phyloP scores from a whole-genome alignment of 2,797 vertebrate genomes.

The Pyrrhura leucotis region DNA sequence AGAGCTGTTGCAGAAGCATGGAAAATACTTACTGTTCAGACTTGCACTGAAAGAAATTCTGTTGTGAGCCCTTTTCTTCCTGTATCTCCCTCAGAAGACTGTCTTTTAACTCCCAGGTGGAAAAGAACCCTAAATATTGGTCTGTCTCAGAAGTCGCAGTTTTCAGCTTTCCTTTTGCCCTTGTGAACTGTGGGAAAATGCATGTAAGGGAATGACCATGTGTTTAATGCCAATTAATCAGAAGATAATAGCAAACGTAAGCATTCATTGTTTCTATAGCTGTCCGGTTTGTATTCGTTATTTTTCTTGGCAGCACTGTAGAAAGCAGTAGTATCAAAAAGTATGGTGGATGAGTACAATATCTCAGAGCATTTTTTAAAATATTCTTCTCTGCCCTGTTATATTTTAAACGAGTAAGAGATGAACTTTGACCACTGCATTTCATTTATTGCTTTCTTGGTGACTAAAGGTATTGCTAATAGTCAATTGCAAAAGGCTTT shows the following conservation, averaged over 20 bases:
- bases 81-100: background rate
- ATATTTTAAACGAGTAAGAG: slow-evolving; percentile 24
- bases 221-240: background rate
- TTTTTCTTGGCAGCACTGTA: background rate
- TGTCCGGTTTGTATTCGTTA: background rate
- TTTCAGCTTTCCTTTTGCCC: background rate
- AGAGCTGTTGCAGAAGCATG: background rate
- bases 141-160: background rate
- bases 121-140: background rate
- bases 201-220: background rate
- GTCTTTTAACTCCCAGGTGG: background rate
- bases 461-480: background rate
- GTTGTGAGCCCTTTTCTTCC: background rate
- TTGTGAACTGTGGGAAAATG: background rate
- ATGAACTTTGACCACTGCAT: slow-evolving; percentile 15
- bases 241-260: background rate
- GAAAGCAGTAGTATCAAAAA: background rate
- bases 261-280: background rate
- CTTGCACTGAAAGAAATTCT: background rate
- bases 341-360: background rate
- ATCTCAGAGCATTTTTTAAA: background rate
- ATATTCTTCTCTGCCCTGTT: slow-evolving; percentile 2
- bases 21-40: background rate
- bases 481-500: background rate
- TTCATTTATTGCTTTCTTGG: background rate